Conservation (phyloP, 2,113 vertebrate genomes). For the Oxyruncus cristatus region DNA sequence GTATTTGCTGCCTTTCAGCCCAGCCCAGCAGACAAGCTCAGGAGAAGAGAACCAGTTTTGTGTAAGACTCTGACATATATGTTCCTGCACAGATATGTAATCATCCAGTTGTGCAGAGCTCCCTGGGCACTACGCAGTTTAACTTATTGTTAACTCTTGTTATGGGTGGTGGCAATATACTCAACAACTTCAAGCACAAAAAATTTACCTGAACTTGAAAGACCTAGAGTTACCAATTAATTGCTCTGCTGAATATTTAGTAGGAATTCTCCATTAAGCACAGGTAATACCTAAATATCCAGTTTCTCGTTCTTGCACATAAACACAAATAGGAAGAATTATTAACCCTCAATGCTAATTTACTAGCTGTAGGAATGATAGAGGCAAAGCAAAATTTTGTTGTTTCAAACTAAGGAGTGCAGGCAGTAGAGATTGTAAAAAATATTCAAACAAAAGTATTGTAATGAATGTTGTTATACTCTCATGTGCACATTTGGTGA, state of each 20-base stretch:
- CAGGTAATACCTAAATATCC: neutral
- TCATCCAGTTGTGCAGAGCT: neutral
- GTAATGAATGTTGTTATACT: neutral
- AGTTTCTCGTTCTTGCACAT: neutral
- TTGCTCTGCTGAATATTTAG: neutral
- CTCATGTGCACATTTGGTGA: neutral
- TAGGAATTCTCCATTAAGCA: neutral
- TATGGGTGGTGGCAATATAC: neutral
- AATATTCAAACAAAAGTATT: neutral
- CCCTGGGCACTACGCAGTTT: neutral
- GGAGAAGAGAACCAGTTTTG: neutral
- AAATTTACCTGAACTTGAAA: neutral
- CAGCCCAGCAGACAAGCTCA: neutral
- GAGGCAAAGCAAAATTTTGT: neutral
- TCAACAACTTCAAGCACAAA: neutral
- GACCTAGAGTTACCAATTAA: neutral
- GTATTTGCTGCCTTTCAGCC: neutral
- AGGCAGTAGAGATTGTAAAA: neutral
- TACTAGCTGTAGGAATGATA: neutral
- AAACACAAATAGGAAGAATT: neutral
- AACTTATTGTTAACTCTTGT: neutral
- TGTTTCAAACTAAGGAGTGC: neutral
- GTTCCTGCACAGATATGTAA: neutral
- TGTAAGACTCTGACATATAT: neutral
- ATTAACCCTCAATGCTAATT: neutral